Conservation (phyloP, 2,888 invertebrate genomes). For the Drosophila rellima region DNA sequence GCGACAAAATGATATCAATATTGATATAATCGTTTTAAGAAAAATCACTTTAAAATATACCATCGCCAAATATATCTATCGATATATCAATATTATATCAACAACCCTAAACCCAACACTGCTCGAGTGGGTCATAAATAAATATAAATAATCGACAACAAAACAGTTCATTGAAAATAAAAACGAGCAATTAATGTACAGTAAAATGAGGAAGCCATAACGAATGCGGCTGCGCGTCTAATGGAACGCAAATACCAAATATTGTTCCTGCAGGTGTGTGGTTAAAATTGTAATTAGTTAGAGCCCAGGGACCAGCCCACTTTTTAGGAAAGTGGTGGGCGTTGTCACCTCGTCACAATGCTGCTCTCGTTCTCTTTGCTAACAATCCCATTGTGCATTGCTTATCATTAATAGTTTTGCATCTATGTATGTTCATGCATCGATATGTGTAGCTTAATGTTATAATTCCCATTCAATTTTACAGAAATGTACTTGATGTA, state of each 20-base stretch:
- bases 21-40: too few relatives aligned
- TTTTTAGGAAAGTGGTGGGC: slow-evolving; percentile 62
- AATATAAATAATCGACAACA: slow-evolving; percentile 38
- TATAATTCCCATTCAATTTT: slow-evolving; percentile 45
- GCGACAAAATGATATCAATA: too few relatives aligned
- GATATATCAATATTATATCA: too few relatives aligned
- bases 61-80: too few relatives aligned
- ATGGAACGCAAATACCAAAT: slow-evolving; percentile 57
- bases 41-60: too few relatives aligned
- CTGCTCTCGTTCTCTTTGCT: slow-evolving; percentile 25
- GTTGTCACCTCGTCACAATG: slow-evolving; percentile 66
- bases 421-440: slow-evolving; percentile 9
- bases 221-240: slow-evolving; percentile 46
- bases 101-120: slow-evolving; percentile 49
- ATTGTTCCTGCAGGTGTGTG: slow-evolving; percentile 73
- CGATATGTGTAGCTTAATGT: slow-evolving; percentile 11
- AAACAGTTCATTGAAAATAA: slow-evolving; percentile 33
- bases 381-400: slow-evolving; percentile 44
- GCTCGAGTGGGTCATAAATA: slow-evolving; percentile 46
- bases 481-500: slow-evolving; percentile 73
- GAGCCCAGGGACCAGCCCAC: slow-evolving; percentile 51
- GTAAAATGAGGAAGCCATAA: slow-evolving; percentile 54
- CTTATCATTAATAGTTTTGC: slow-evolving; percentile 23
- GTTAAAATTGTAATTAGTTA: slow-evolving; percentile 36
- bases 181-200: slow-evolving; percentile 46